These are phyloP conservation scores for Alectoris magna DNA, from an alignment of 2,797 vertebrate species.

Conservation along the genomic window DNA sequence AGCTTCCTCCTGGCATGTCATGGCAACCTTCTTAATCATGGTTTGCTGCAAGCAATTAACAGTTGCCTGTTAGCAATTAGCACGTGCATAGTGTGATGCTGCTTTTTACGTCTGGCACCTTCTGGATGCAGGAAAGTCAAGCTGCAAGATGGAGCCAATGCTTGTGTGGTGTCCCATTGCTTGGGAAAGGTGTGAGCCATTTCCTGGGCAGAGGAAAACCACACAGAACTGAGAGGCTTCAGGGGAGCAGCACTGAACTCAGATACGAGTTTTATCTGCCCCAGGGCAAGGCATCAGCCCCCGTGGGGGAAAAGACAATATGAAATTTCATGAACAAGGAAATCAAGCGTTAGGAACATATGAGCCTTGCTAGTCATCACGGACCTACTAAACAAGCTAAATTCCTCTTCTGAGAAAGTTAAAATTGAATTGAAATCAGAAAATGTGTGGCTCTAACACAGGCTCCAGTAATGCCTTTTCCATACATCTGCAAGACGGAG, in stretches of 20 bases:
- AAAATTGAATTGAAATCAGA: not conserved
- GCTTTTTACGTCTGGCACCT: not conserved
- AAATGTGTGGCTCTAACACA: not conserved
- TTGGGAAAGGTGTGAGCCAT: not conserved
- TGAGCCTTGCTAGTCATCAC: not conserved
- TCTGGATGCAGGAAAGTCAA: not conserved
- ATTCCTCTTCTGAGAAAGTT: not conserved
- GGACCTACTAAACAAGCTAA: not conserved
- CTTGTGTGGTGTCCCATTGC: not conserved
- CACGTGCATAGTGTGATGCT: not conserved
- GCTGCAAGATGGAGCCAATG: accelerated
- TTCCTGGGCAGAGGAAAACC: not conserved
- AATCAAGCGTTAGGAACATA: not conserved
- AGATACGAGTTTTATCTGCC: not conserved
- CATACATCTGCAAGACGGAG: not conserved
- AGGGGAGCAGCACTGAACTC: not conserved
- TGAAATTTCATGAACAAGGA: not conserved
- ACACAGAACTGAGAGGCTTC: not conserved
- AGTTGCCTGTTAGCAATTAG: not conserved
- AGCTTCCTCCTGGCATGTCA: accelerated
- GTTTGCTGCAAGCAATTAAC: not conserved
- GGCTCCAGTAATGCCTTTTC: not conserved
- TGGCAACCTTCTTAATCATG: not conserved
- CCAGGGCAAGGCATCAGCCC: not conserved
- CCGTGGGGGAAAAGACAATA: not conserved